These are phyloP conservation scores for Volucella bombylans DNA, from an alignment of 2,888 invertebrate genomes.

Conservation along the genomic window DNA sequence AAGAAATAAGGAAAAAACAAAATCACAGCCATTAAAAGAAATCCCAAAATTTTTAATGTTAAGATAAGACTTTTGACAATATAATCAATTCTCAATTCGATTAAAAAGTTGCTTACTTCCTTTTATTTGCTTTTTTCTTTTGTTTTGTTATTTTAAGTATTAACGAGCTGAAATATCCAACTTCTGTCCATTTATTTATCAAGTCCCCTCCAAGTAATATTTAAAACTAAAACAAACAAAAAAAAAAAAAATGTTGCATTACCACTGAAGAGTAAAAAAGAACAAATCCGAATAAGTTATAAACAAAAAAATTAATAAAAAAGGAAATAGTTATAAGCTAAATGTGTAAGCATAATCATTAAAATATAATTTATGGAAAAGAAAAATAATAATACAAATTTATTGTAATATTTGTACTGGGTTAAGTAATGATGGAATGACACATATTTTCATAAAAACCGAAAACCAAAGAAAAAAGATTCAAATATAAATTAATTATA, in stretches of 20 bases:
- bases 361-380: slow-evolving; percentile 54
- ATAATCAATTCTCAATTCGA: slow-evolving; percentile 72
- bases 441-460: slow-evolving; percentile 71
- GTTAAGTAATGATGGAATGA: slow-evolving; percentile 69
- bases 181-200: slow-evolving; percentile 36
- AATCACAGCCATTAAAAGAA: slow-evolving; percentile 39
- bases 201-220: slow-evolving; percentile 11
- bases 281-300: slow-evolving; percentile 5
- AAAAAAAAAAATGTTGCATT: slow-evolving; percentile 41
- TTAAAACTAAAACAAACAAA: slow-evolving; percentile 7
- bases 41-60: slow-evolving; percentile 56
- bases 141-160: too few relatives aligned
- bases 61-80: slow-evolving; percentile 74
- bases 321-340: slow-evolving; percentile 60
- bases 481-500: slow-evolving; percentile 49
- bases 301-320: slow-evolving; percentile 34
- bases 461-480: slow-evolving; percentile 18
- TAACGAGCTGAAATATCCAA: neutral
- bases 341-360: slow-evolving; percentile 68
- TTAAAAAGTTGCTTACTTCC: slow-evolving; percentile 49
- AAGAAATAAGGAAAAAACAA: slow-evolving; percentile 34
- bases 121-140: too few relatives aligned
- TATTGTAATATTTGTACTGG: slow-evolving; percentile 72
- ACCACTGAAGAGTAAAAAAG: slow-evolving; percentile 18
- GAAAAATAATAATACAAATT: slow-evolving; percentile 29